A percentile compares a stretch with the other conserved stretches of the same genome.
phyloP scores from a whole-genome alignment of 2,797 vertebrate genomes.

The Centropyge bicolor region DNA sequence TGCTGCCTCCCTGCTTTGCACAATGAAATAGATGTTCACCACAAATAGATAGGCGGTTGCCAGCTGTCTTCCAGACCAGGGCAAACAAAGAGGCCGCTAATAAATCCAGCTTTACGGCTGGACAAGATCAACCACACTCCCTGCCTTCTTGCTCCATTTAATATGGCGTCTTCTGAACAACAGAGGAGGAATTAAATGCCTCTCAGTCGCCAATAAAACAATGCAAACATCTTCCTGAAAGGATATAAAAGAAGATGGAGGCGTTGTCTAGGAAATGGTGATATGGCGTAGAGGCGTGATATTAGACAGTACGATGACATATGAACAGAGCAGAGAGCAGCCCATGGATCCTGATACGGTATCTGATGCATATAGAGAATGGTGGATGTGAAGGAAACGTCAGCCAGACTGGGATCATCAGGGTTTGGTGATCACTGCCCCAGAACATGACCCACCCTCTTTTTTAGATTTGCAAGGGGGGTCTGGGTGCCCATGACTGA shows the following conservation, averaged over 20 bases:
- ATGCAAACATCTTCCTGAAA: slow-evolving; percentile 83
- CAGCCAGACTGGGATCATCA: slow-evolving; percentile 48
- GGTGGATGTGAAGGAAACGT: slow-evolving; percentile 53
- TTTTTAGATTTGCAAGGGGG: slow-evolving; percentile 42
- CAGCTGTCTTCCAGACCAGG: slow-evolving; percentile 87
- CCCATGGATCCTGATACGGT: slow-evolving; percentile 71
- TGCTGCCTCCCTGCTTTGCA: slow-evolving; percentile 73
- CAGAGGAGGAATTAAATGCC: slow-evolving; percentile 79
- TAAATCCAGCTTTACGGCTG: slow-evolving; percentile 88
- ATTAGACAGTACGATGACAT: slow-evolving; percentile 75
- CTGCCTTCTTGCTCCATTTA: slow-evolving; percentile 81
- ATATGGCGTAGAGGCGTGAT: slow-evolving; percentile 64
- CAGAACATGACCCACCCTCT: slow-evolving; percentile 26
- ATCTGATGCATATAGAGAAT: slow-evolving; percentile 70
- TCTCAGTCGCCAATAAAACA: slow-evolving; percentile 84
- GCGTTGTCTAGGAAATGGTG: slow-evolving; percentile 77
- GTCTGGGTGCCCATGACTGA: slow-evolving; percentile 71
- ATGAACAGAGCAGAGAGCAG: slow-evolving; percentile 57
- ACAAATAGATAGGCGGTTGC: slow-evolving; percentile 83
- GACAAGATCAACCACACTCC: slow-evolving; percentile 81
- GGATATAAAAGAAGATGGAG: slow-evolving; percentile 80
- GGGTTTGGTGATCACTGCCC: slow-evolving; percentile 28
- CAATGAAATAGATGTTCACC: slow-evolving; percentile 83
- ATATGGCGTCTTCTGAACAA: slow-evolving; percentile 81
- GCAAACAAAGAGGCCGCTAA: slow-evolving; percentile 86